Evolutionary conservation across 2,113 vertebrate genomes (phyloP), one percentile per base, ranked within the genome.

Genomic region (Herpailurus yagouaroundi): DNA sequence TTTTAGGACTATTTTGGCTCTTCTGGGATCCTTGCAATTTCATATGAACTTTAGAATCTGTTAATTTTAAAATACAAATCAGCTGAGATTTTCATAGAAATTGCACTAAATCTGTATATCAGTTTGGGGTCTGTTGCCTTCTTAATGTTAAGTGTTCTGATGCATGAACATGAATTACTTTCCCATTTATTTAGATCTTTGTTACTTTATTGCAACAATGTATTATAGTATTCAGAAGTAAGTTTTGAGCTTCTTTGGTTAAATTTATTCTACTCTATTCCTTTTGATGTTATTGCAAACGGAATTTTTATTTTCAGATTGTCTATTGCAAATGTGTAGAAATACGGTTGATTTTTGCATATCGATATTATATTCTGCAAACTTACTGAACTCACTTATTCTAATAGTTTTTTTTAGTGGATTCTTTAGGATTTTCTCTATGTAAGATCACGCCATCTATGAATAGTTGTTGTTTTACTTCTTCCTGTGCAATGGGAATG

Each of bases 251-350:
- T 82, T 92, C 5, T 66, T 74, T 79, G 21, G n/a, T 84, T 55
- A 71, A 71, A 41, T 85, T 63, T 63, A 71, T 84, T 94, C 5
- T 85, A 9, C 23, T 83, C 73, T 38, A 63, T 79, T 94, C 10
- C 41, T 91, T 83, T 91, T 81, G 27, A 81, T 74, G 60, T 91
- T 81, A 73, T 94, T 60, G 36, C 25, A 91, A 94, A 81, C 50
- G 2, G 16, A 84, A 76, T 38, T 81, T 77, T 55, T 68, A 45
- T 57, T 88, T 55, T 82, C 63, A 19, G 7, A 74, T 80, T 52
- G 36, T 76, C 52, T 48, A 48, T 7, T 93, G 31, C 13, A 93
- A 93, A 89, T 63, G 23, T 64, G 11, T 60, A 84, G 7, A 50
- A 68, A 69, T 50, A 21, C 0, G 69, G 38, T 16, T 71, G 80